phyloP scores from a whole-genome alignment of 2,797 vertebrate genomes.

The Lophius americanus region DNA sequence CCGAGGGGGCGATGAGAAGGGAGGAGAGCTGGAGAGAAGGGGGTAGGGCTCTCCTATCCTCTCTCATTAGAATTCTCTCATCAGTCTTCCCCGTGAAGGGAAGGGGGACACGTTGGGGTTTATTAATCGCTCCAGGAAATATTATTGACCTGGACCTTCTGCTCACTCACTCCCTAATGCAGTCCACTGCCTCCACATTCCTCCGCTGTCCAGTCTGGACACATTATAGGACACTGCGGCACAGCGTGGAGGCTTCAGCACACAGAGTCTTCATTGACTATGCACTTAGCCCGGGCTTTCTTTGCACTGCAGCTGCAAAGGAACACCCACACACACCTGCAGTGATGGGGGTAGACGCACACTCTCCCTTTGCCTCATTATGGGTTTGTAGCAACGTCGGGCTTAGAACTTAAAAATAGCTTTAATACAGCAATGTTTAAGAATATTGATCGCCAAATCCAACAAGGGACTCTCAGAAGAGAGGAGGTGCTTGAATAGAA shows the following conservation, averaged over 20 bases:
- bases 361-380: slow-evolving; percentile 44
- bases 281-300: slow-evolving; percentile 52
- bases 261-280: slow-evolving; percentile 75
- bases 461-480: slow-evolving; percentile 6
- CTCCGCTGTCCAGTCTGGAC: slow-evolving; percentile 66
- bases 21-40: slow-evolving; percentile 18
- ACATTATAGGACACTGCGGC: slow-evolving; percentile 73
- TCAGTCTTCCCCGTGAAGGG: slow-evolving; percentile 60
- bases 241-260: slow-evolving; percentile 58
- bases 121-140: slow-evolving; percentile 79
- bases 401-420: neutral
- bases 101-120: slow-evolving; percentile 66
- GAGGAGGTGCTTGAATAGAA: slow-evolving; percentile 27
- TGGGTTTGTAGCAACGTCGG: slow-evolving; percentile 26
- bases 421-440: slow-evolving; percentile 22
- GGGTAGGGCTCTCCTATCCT: slow-evolving; percentile 20
- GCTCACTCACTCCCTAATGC: slow-evolving; percentile 56
- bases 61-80: slow-evolving; percentile 77
- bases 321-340: slow-evolving; percentile 55
- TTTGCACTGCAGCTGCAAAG: slow-evolving; percentile 69
- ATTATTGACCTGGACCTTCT: slow-evolving; percentile 78
- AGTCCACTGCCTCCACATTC: slow-evolving; percentile 68
- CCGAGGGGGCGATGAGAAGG: slow-evolving; percentile 29
- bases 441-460: slow-evolving; percentile 17
- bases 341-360: slow-evolving; percentile 47